Evolutionary conservation across 1,140 invertebrate genomes (phyloP), one percentile per base, ranked within the genome.

Genomic region (Copidosoma floridanum): DNA sequence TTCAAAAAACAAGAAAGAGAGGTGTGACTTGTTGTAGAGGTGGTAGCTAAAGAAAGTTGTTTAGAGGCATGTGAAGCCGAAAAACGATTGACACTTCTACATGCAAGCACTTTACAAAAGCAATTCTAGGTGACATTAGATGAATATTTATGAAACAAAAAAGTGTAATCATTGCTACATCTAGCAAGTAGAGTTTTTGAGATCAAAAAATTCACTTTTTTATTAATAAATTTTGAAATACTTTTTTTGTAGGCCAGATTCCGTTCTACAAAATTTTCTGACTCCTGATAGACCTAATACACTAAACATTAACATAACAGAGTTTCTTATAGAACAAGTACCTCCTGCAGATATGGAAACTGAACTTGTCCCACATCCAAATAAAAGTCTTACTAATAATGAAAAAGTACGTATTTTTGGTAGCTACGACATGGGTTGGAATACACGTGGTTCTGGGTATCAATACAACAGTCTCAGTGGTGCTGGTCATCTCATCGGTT

Each of bases 381-480:
- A 27, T 14, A 8, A 10, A n/a, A 20, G n/a, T 35, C 1, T 35
- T 23, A 56, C 38, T 56, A 24, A 35, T 50, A 40, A 47, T 38
- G 47, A 53, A 38, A 61, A 43, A 61, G 44, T 63, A 35, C 32
- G 55, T 16, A 54, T 53, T 26, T 54, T 54, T 38, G 52, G 43
- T 3, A 38, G 48, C 21, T 62, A 53, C 18, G 61, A 63, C 40
- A 57, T 57, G 54, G 61, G 40, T 32, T 62, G 53, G 53, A 14
- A 32, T 11, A 57, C 53, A 27, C 41, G 35, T 5, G 53, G 53
- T 3, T 52, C 32, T n/a, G 54, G 48, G 14, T 48, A 32, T 56
- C 48, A 38, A 7, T 63, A 63, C 18, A 55, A 63, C 26, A 57
- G 61, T 52, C 29, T 57, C 37, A 55, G 47, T 44, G 61, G 55